Percentiles rank a stretch among this genome's conserved stretches.
Conservation (phyloP, 53 echinoderm and acorn worm species). For the Astropecten irregularis region DNA sequence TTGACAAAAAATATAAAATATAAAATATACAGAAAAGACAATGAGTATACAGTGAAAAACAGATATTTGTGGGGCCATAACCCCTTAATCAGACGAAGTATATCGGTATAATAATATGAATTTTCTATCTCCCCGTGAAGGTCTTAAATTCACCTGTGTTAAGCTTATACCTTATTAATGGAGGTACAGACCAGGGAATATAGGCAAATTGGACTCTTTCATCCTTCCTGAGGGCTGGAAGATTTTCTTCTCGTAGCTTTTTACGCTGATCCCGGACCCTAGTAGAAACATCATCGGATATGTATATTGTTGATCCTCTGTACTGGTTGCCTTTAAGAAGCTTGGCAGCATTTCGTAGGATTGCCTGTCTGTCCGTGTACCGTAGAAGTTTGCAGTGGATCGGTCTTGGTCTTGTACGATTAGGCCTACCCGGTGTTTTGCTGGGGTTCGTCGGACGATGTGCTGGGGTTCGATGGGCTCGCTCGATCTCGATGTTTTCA, state of each 20-base stretch:
- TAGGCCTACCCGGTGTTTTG: too few species aligned
- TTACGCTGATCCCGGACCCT: neutral
- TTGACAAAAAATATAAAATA: too few species aligned
- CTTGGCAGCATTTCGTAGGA: constrained; percentile 10
- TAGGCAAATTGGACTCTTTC: neutral
- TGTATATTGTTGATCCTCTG: neutral
- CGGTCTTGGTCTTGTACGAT: neutral
- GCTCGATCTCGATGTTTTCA: neutral
- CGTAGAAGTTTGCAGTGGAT: constrained; percentile 9
- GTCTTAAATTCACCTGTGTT: too few species aligned
- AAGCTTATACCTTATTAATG: too few species aligned
- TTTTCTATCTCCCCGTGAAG: too few species aligned
- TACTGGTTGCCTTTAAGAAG: too few species aligned
- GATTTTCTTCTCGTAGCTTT: neutral
- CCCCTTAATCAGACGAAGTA: too few species aligned
- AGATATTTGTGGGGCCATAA: too few species aligned
- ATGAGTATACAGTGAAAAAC: too few species aligned
- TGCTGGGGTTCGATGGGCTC: neutral
- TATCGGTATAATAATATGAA: too few species aligned
- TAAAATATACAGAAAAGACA: too few species aligned
- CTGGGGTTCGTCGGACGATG: neutral
- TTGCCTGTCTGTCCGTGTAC: neutral
- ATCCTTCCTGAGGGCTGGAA: neutral
- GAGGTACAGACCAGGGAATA: too few species aligned
- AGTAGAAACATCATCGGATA: neutral